Percentiles rank a stretch among this genome's conserved stretches.
Conservation (phyloP, 2,888 invertebrate species). For the Drosophila subquinaria region DNA sequence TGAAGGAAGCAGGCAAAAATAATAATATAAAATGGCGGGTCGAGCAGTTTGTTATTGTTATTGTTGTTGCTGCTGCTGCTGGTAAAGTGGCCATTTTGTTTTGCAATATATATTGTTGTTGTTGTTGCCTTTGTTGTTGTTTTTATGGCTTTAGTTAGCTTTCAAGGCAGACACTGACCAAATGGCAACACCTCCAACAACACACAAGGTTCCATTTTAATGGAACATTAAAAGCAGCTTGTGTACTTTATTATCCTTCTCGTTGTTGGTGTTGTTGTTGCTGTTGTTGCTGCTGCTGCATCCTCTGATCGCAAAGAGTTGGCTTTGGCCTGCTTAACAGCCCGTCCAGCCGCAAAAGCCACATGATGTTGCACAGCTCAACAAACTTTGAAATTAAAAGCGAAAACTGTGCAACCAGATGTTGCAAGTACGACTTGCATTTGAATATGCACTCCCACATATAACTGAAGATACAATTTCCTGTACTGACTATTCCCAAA, state of each 20-base stretch:
- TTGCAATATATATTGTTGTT: slow-evolving; percentile 54
- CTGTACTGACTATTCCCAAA: not conserved
- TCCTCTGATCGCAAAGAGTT: slow-evolving; percentile 52
- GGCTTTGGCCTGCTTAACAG: slow-evolving; percentile 52
- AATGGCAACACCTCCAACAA: slow-evolving; percentile 50
- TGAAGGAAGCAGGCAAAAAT: slow-evolving; percentile 61
- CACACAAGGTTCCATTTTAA: slow-evolving; percentile 60
- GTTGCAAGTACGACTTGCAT: slow-evolving; percentile 43
- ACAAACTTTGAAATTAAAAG: slow-evolving; percentile 74
- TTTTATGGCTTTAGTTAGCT: slow-evolving; percentile 78
- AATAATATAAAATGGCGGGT: slow-evolving; percentile 77
- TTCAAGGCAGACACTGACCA: slow-evolving; percentile 63
- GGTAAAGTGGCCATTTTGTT: slow-evolving; percentile 68
- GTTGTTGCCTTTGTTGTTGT: slow-evolving; percentile 49
- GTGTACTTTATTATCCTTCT: slow-evolving; percentile 56
- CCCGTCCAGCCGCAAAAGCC: slow-evolving; percentile 42
- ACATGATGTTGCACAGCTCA: slow-evolving; percentile 64
- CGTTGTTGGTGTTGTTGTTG: slow-evolving; percentile 21
- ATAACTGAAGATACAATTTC: not conserved
- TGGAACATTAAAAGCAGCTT: slow-evolving; percentile 79
- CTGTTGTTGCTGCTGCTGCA: slow-evolving; percentile 20
- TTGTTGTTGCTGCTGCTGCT: slow-evolving; percentile 45
- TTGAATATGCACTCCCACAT: slow-evolving; percentile 8
- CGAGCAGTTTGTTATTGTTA: slow-evolving; percentile 48
- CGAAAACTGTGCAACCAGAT: slow-evolving; percentile 62